A percentile compares a stretch with the other conserved stretches of the same genome.
Conservation (phyloP, 2,797 vertebrate genomes). For the Pitangus sulphuratus region DNA sequence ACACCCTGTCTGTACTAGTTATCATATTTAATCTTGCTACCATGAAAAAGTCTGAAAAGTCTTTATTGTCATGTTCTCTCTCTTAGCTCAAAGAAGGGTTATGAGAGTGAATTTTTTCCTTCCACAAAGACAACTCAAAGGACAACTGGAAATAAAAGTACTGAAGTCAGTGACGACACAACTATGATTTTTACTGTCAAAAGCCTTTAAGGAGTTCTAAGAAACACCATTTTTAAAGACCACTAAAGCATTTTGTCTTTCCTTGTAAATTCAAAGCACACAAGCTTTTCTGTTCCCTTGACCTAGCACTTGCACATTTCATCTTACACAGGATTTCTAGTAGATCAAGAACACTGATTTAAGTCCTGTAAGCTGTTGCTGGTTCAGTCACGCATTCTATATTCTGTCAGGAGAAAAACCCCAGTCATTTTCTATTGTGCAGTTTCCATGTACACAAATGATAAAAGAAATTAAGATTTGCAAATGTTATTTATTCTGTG, state of each 20-base stretch:
- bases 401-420: not conserved
- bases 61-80: not conserved
- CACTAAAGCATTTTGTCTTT: constrained; percentile 47
- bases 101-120: not conserved
- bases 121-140: constrained; percentile 23
- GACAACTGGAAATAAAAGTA: constrained; percentile 6
- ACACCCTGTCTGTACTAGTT: not conserved
- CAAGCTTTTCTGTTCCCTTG: constrained; percentile 24
- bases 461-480: constrained; percentile 67
- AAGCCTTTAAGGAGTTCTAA: constrained; percentile 39
- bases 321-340: constrained; percentile 18
- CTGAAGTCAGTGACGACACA: not conserved
- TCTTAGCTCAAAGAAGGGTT: not conserved
- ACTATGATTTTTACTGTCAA: not conserved
- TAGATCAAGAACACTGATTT: constrained; percentile 8
- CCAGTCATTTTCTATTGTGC: not conserved
- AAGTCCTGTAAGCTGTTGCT: not conserved
- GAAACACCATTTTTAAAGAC: constrained; percentile 24
- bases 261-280: constrained; percentile 33
- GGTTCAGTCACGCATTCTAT: not conserved
- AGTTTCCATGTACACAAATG: constrained; percentile 13
- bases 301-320: not conserved
- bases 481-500: constrained; percentile 49
- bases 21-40: not conserved
- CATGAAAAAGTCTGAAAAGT: not conserved